phyloP scores from a whole-genome alignment of 2,113 vertebrate genomes.

The Merops nubicus region DNA sequence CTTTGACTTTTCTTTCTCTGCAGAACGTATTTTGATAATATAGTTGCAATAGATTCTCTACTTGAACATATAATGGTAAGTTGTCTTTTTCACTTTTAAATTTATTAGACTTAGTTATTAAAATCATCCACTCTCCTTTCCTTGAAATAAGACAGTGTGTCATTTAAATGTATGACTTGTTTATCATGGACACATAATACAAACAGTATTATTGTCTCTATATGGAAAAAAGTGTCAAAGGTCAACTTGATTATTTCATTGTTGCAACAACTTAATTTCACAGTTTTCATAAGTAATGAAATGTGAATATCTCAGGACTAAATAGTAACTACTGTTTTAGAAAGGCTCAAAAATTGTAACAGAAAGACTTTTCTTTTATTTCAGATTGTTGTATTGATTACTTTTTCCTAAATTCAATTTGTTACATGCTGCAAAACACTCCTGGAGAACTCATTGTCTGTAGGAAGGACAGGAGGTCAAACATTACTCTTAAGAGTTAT shows the following conservation, averaged over 20 bases:
- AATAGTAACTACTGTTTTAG: not conserved
- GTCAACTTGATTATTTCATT: not conserved
- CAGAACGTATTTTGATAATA: constrained; percentile 99
- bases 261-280: not conserved
- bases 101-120: not conserved
- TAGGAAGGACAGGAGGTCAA: not conserved
- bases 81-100: not conserved
- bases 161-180: not conserved
- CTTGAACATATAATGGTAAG: constrained; percentile 99
- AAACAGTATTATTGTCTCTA: not conserved
- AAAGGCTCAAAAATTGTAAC: not conserved
- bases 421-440: not conserved
- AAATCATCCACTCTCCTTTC: not conserved
- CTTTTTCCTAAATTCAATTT: not conserved
- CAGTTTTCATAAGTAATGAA: not conserved
- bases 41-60: constrained; percentile 99
- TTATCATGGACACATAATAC: not conserved
- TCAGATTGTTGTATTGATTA: not conserved
- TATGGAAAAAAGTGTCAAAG: not conserved
- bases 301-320: not conserved
- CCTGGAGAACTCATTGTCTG: not conserved
- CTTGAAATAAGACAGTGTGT: not conserved
- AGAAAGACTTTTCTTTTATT: not conserved
- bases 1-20: constrained; percentile 69
- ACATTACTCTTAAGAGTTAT: not conserved